phyloP scores from a whole-genome alignment of 2,888 invertebrate species.

The Punctoribates punctum region DNA sequence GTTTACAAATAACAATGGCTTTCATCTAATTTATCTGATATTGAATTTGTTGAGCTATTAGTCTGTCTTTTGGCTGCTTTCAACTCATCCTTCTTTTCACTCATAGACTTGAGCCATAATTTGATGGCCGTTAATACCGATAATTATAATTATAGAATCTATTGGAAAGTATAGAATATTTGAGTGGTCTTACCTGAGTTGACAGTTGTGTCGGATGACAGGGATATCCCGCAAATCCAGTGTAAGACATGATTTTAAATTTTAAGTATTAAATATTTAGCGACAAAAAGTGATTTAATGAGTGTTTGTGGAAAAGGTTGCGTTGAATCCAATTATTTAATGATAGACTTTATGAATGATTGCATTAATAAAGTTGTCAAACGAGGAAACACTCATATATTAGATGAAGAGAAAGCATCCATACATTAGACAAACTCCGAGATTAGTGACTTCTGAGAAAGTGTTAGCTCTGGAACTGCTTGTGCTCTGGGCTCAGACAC shows the following conservation, averaged over 20 bases:
- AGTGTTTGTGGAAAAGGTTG: not conserved
- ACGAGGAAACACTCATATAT: conserved; percentile 12
- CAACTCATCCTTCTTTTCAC: too few relatives aligned
- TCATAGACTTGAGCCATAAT: too few relatives aligned
- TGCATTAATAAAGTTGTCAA: conserved; percentile 18
- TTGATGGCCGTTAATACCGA: too few relatives aligned
- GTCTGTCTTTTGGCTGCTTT: too few relatives aligned
- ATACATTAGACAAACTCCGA: not conserved
- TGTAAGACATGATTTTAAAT: not conserved
- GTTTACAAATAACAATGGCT: not conserved
- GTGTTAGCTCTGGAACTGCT: not conserved
- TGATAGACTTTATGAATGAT: conserved; percentile 3
- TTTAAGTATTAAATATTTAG: not conserved
- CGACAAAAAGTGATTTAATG: not conserved
- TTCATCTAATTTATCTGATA: not conserved
- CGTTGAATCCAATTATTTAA: conserved; percentile 1
- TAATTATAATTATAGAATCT: too few relatives aligned
- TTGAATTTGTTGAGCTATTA: too few relatives aligned
- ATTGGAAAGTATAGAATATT: too few relatives aligned
- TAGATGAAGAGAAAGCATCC: not conserved
- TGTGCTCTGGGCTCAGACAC: not conserved
- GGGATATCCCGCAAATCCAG: conserved; percentile 9
- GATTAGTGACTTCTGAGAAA: not conserved
- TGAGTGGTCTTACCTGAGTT: conserved; percentile 7
- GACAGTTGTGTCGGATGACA: conserved; percentile 17